Evolutionary conservation across 2,113 vertebrate species (phyloP).

Genomic region (Hystrix cristata): DNA sequence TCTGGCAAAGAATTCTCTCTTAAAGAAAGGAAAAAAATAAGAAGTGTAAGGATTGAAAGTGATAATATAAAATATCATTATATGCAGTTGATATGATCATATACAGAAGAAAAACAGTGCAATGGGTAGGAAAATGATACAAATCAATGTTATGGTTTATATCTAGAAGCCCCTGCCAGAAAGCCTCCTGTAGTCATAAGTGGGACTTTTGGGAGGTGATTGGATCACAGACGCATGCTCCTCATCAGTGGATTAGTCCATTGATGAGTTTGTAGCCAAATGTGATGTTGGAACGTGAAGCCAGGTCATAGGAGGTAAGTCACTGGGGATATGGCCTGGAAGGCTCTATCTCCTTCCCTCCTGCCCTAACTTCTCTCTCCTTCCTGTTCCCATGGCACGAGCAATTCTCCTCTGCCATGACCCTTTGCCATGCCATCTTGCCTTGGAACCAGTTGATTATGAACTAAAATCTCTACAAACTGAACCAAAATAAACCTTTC

Average conservation of each 20-base stretch:
- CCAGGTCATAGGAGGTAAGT: neutral
- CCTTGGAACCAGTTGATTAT: neutral
- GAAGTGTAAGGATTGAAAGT: neutral
- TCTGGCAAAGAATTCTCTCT: conserved; percentile 42
- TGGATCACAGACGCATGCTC: neutral
- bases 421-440: neutral
- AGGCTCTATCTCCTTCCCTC: neutral
- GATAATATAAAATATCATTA: conserved; percentile 12
- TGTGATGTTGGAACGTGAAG: neutral
- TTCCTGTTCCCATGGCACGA: neutral
- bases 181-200: neutral
- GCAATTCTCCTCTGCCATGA: neutral
- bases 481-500: no score
- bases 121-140: neutral
- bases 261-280: neutral
- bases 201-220: neutral
- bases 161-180: neutral
- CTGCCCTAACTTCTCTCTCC: neutral
- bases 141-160: neutral
- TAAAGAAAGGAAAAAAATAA: conserved; percentile 38
- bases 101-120: neutral
- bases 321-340: neutral
- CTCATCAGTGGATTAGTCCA: neutral
- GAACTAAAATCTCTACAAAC: no score
- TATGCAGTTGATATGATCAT: neutral